Evolutionary conservation across 2,888 invertebrate genomes (phyloP).

Genomic region (Aradus depressus): DNA sequence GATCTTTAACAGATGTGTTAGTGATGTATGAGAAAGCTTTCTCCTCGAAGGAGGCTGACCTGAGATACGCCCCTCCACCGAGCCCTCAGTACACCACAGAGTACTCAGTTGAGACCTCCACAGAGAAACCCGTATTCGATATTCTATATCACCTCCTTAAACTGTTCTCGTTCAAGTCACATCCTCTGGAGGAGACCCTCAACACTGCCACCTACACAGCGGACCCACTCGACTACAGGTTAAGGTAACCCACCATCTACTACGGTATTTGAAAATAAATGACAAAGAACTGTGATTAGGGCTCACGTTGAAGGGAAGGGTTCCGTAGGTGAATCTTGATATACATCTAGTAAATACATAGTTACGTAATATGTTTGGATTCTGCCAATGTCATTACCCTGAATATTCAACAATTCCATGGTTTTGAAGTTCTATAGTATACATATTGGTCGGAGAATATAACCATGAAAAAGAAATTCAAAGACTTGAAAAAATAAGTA

Average conservation of each 20-base stretch:
- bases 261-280: too few relatives aligned
- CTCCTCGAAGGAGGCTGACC: conserved; percentile 35
- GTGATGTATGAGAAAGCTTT: conserved; percentile 60
- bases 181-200: conserved; percentile 53
- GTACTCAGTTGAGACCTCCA: conserved; percentile 32
- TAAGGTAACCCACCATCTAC: too few relatives aligned
- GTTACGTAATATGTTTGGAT: too few relatives aligned
- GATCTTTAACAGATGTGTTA: conserved; percentile 57
- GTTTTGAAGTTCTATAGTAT: too few relatives aligned
- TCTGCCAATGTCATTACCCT: too few relatives aligned
- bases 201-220: conserved; percentile 65
- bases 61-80: conserved; percentile 36
- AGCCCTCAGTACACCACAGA: conserved; percentile 35
- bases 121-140: conserved; percentile 43
- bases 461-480: too few relatives aligned
- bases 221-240: conserved; percentile 70
- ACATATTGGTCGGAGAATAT: too few relatives aligned
- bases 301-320: neutral
- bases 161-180: conserved; percentile 54
- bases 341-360: too few relatives aligned
- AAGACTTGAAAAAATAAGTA: too few relatives aligned
- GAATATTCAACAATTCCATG: too few relatives aligned
- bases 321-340: neutral
- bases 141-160: conserved; percentile 73
- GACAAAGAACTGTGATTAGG: neutral